These are phyloP conservation scores for Sebastes elongatus DNA, from an alignment of 2,797 vertebrate genomes.

Conservation along the genomic window DNA sequence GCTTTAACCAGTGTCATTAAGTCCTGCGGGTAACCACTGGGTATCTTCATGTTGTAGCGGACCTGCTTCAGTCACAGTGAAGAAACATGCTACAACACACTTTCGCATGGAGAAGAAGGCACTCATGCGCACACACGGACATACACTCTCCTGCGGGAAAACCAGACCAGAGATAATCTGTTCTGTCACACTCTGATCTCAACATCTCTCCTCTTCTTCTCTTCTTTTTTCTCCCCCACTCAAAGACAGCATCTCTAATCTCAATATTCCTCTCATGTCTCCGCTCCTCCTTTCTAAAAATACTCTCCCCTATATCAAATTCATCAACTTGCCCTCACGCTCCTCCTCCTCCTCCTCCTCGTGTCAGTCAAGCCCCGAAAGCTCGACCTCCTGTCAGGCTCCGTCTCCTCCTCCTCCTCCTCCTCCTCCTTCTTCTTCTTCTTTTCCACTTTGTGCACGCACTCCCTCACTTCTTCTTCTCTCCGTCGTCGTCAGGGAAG, in stretches of 20 bases:
- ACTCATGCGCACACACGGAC: slow-evolving; percentile 40
- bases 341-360: slow-evolving; percentile 57
- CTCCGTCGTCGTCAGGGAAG: slow-evolving; percentile 31
- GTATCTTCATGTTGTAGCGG: slow-evolving; percentile 40
- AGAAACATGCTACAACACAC: slow-evolving; percentile 37
- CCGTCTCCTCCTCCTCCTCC: slow-evolving; percentile 43
- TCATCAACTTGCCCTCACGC: slow-evolving; percentile 72
- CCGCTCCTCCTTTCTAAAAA: slow-evolving; percentile 73
- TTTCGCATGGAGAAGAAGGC: slow-evolving; percentile 48
- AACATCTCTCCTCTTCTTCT: slow-evolving; percentile 39
- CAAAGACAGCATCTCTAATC: slow-evolving; percentile 39
- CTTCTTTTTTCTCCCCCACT: slow-evolving; percentile 17
- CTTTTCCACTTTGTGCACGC: slow-evolving; percentile 63
- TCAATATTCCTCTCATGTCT: slow-evolving; percentile 63
- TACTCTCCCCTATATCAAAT: slow-evolving; percentile 74
- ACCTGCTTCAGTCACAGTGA: slow-evolving; percentile 42
- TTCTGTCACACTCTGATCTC: slow-evolving; percentile 72
- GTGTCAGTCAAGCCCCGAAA: slow-evolving; percentile 57
- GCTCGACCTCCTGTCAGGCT: slow-evolving; percentile 57
- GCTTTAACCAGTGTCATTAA: slow-evolving; percentile 23
- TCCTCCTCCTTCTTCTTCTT: slow-evolving; percentile 35
- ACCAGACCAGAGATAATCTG: slow-evolving; percentile 70
- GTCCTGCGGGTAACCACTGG: slow-evolving; percentile 40
- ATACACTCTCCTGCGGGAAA: slow-evolving; percentile 55
- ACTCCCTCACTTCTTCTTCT: slow-evolving; percentile 55